These are phyloP conservation scores for Andrena hattorfiana DNA, from an alignment of 2,888 invertebrate genomes.

Conservation along the genomic window DNA sequence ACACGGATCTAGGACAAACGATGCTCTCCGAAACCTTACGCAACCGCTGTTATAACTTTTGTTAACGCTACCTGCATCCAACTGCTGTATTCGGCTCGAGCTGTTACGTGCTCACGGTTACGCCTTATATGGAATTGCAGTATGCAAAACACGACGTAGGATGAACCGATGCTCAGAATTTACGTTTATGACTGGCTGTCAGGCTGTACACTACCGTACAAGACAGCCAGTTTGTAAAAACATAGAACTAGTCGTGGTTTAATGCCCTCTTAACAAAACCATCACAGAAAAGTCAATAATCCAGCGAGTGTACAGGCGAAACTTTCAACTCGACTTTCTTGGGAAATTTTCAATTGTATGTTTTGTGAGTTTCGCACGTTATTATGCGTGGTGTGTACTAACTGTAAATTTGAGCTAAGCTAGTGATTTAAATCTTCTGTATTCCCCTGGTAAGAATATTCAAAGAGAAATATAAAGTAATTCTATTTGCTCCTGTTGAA, in stretches of 20 bases:
- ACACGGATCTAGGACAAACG: slow-evolving; percentile 35
- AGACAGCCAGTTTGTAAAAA: slow-evolving; percentile 38
- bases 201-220: slow-evolving; percentile 45
- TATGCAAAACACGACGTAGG: slow-evolving; percentile 64
- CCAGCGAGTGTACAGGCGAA: background rate
- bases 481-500: no score
- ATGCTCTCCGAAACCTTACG: slow-evolving; percentile 21
- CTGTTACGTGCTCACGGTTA: slow-evolving; percentile 54
- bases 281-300: background rate
- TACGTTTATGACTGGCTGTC: slow-evolving; percentile 62
- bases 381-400: no score
- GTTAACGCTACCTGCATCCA: slow-evolving; percentile 68
- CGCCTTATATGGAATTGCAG: slow-evolving; percentile 64
- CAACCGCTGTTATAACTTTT: slow-evolving; percentile 59
- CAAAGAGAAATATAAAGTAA: no score
- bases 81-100: slow-evolving; percentile 47
- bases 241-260: background rate
- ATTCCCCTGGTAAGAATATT: no score
- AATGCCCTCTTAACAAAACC: background rate
- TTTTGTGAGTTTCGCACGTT: no score
- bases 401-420: no score
- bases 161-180: slow-evolving; percentile 62
- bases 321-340: no score
- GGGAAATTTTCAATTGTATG: no score
- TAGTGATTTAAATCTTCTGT: no score